phyloP scores from a whole-genome alignment of 2,113 vertebrate genomes.

The Agelaius tricolor region DNA sequence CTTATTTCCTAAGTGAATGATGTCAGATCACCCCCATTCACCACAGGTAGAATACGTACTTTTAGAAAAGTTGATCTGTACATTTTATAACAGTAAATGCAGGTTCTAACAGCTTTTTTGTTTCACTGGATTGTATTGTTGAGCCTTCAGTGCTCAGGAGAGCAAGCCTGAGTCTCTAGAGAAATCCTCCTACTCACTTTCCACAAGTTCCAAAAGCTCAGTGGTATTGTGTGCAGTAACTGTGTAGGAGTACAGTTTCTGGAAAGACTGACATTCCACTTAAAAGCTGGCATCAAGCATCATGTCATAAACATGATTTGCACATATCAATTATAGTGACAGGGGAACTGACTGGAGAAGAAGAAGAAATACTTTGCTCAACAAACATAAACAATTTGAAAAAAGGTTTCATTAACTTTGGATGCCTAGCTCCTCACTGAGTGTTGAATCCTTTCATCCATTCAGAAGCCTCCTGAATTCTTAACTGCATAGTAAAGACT shows the following conservation, averaged over 20 bases:
- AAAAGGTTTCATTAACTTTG: background rate
- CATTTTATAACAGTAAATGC: background rate
- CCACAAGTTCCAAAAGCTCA: background rate
- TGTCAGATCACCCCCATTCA: background rate
- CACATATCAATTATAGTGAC: background rate
- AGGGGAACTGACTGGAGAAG: background rate
- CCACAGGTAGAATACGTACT: background rate
- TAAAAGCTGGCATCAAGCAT: background rate
- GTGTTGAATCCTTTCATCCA: background rate
- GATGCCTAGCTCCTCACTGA: background rate
- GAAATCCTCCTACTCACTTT: slow-evolving; percentile 25
- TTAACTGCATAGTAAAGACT: background rate
- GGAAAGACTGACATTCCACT: background rate
- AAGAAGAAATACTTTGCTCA: background rate
- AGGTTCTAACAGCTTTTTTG: background rate
- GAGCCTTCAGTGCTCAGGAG: background rate
- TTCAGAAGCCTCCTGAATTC: background rate
- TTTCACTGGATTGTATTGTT: background rate
- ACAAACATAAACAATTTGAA: background rate
- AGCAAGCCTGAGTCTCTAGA: background rate
- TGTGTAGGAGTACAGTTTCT: background rate
- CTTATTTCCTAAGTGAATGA: background rate
- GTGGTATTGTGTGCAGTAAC: background rate
- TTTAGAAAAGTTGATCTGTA: background rate
- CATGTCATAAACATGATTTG: background rate